phyloP scores from a whole-genome alignment of 2,888 invertebrate genomes.

The Epinotia bilunana region DNA sequence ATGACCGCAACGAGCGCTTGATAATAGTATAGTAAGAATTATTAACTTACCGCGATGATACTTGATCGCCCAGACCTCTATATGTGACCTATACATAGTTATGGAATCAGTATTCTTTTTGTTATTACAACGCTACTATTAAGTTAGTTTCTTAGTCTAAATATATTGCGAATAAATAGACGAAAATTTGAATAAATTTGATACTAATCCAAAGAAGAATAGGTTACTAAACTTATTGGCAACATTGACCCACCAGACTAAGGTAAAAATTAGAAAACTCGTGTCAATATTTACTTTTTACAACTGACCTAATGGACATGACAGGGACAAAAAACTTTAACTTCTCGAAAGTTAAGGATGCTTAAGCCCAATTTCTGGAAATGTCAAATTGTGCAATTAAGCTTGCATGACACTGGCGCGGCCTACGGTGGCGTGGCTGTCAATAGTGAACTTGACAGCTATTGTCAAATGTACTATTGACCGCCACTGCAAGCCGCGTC shows the following conservation, averaged over 20 bases:
- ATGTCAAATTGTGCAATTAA: no score
- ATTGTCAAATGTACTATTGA: no score
- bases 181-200: conserved; percentile 3
- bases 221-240: not conserved
- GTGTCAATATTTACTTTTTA: not conserved
- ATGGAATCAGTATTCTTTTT: not conserved
- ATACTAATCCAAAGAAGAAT: conserved; percentile 7
- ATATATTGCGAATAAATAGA: conserved; percentile 1
- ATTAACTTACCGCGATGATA: no score
- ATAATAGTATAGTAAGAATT: no score
- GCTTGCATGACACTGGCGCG: no score
- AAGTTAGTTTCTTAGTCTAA: not conserved
- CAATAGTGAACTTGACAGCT: no score
- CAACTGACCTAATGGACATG: not conserved
- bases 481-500: no score
- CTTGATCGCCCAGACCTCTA: not conserved
- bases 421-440: no score
- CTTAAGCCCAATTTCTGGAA: no score
- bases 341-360: no score
- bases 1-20: no score
- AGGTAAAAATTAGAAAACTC: not conserved
- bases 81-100: not conserved
- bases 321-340: not conserved
- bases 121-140: not conserved
- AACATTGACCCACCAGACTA: not conserved